Percentiles rank a stretch among this genome's conserved stretches.
Conservation (phyloP, 1,140 invertebrate species). For the Hermatobates lingyangjiaoensis region DNA sequence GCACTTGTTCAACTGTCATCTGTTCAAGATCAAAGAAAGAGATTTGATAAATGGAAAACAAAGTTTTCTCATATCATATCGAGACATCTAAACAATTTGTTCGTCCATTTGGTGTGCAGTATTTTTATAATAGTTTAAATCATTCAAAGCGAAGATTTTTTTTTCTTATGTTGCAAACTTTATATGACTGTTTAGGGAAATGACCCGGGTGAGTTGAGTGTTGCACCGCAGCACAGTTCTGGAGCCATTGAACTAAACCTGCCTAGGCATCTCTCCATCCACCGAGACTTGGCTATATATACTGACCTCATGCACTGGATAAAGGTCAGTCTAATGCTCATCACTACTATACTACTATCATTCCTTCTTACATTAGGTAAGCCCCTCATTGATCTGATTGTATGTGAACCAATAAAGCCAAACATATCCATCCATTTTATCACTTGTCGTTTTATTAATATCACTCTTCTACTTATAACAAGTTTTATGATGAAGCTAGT, state of each 20-base stretch:
- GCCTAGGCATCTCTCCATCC: slow-evolving; percentile 55
- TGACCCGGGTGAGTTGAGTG: slow-evolving; percentile 37
- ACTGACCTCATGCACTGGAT: slow-evolving; percentile 80
- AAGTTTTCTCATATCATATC: slow-evolving; percentile 67
- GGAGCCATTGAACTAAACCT: slow-evolving; percentile 48
- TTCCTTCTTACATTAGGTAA: too few species aligned
- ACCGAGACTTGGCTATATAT: slow-evolving; percentile 65
- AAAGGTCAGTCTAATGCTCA: slow-evolving; percentile 35
- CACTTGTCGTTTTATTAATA: too few species aligned
- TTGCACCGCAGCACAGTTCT: slow-evolving; percentile 25
- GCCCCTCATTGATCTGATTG: too few species aligned
- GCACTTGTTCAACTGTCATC: slow-evolving; percentile 49
- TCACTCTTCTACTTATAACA: too few species aligned
- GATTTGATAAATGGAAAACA: slow-evolving; percentile 63
- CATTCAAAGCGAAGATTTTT: slow-evolving; percentile 1
- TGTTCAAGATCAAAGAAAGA: slow-evolving; percentile 72
- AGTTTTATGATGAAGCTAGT: too few species aligned
- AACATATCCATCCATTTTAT: too few species aligned
- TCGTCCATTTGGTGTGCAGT: slow-evolving; percentile 60
- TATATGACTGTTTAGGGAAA: slow-evolving; percentile 32
- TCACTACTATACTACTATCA: too few species aligned
- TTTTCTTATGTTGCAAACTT: not conserved
- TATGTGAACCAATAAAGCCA: too few species aligned
- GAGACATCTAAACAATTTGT: slow-evolving; percentile 78
- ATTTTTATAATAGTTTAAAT: slow-evolving; percentile 1